Evolutionary conservation across 23 tunicate species (phyloP).

Genomic region (Halocynthia aurantium): DNA sequence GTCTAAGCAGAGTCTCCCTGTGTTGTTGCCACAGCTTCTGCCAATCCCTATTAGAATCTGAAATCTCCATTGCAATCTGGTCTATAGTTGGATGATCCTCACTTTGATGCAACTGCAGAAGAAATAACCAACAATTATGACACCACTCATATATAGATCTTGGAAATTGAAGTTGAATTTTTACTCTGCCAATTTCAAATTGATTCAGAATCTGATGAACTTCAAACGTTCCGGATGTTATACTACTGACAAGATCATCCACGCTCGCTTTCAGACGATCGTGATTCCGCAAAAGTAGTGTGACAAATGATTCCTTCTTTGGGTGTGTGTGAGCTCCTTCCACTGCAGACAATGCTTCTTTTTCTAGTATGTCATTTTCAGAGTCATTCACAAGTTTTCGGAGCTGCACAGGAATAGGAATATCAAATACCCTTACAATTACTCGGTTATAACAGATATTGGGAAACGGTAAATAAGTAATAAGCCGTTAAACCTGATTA

Average conservation of each 20-base stretch:
- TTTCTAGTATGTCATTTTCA: constrained; percentile 26
- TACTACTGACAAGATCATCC: constrained; percentile 48
- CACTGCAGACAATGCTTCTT: constrained; percentile 13
- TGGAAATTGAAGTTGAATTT: background rate
- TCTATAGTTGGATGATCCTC: constrained; percentile 25
- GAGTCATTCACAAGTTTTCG: constrained; percentile 24
- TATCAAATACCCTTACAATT: no score
- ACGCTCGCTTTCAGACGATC: constrained; percentile 33
- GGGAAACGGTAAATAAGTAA: no score
- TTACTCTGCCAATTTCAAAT: constrained; percentile 30
- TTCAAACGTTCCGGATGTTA: constrained; percentile 30
- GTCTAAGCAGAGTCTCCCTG: constrained; percentile 22
- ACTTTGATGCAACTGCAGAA: constrained; percentile 14
- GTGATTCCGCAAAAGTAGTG: constrained; percentile 35
- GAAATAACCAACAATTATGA: background rate
- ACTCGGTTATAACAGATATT: no score
- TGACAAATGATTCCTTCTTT: constrained; percentile 32
- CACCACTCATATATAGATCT: background rate
- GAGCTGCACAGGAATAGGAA: constrained; percentile 7
- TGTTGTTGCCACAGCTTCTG: constrained; percentile 37
- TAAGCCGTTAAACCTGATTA: constrained; percentile 10
- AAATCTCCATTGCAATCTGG: constrained; percentile 35
- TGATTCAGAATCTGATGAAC: constrained; percentile 39
- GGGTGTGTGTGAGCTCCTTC: constrained; percentile 18
- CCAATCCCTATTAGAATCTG: constrained; percentile 28